Percentiles rank a stretch among this genome's conserved stretches.
phyloP scores from a whole-genome alignment of 1,140 invertebrate genomes.

The Drosophila rhopaloa region DNA sequence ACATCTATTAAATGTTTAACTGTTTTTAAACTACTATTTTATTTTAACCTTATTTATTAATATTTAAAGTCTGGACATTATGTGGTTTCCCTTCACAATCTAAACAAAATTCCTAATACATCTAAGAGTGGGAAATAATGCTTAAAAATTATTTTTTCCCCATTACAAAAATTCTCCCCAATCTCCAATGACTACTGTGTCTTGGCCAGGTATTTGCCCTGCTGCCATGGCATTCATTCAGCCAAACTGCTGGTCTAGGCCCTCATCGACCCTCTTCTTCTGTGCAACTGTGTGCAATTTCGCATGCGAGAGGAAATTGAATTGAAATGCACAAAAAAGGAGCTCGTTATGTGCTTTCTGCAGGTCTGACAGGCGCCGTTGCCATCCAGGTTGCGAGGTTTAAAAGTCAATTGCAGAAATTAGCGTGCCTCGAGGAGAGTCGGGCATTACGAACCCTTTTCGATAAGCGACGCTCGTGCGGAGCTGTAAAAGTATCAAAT shows the following conservation, averaged over 20 bases:
- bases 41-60: too few species aligned
- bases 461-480: conserved; percentile 37
- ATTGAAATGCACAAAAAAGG: conserved; percentile 80
- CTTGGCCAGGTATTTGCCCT: conserved; percentile 12
- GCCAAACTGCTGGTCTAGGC: conserved; percentile 15
- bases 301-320: conserved; percentile 74
- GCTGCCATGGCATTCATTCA: conserved; percentile 56
- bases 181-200: conserved; percentile 50
- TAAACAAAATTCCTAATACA: too few species aligned
- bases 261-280: conserved; percentile 3
- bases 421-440: conserved; percentile 38
- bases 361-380: conserved; percentile 39
- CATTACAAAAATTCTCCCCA: background rate
- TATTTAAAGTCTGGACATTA: too few species aligned
- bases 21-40: too few species aligned
- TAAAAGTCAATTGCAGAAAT: conserved; percentile 79
- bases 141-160: too few species aligned
- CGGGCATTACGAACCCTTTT: conserved; percentile 49
- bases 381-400: conserved; percentile 11
- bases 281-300: conserved; percentile 42
- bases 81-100: too few species aligned
- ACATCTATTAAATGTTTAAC: too few species aligned
- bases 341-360: conserved; percentile 77
- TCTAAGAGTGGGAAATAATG: too few species aligned
- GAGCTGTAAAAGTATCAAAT: conserved; percentile 83